Percentiles rank a stretch among this genome's conserved stretches.
Evolutionary conservation across 2,888 invertebrate species (phyloP).

Genomic region (Drosophila greeni): DNA sequence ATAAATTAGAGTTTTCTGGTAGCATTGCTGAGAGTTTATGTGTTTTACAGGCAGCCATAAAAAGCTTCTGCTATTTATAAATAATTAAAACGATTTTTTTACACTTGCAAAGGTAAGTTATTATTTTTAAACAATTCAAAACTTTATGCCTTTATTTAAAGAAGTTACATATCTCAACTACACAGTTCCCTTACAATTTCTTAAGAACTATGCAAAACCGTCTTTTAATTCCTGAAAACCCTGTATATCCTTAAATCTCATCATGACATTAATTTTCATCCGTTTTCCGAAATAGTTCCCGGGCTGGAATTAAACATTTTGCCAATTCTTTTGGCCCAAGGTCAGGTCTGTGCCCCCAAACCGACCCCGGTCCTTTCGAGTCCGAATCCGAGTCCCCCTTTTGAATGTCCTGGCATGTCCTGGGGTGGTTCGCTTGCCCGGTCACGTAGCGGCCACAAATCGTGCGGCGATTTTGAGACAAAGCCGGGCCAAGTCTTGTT

Average conservation of each 20-base stretch:
- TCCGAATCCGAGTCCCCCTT: background rate
- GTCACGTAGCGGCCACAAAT: conserved; percentile 66
- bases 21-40: background rate
- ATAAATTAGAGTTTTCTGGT: background rate
- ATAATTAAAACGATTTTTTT: too few relatives aligned
- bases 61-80: too few relatives aligned
- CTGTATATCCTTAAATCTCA: background rate
- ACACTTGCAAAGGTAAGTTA: too few relatives aligned
- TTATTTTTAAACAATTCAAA: too few relatives aligned
- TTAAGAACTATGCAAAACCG: background rate
- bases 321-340: conserved; percentile 36
- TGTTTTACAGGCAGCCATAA: background rate
- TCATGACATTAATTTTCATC: conserved; percentile 11
- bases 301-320: conserved; percentile 25
- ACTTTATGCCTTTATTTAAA: too few relatives aligned
- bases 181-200: background rate
- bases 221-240: background rate
- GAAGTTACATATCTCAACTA: background rate
- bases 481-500: conserved; percentile 29
- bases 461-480: conserved; percentile 56
- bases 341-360: conserved; percentile 17
- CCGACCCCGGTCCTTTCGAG: background rate
- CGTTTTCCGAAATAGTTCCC: conserved; percentile 15
- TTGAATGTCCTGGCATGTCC: conserved; percentile 21
- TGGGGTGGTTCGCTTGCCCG: conserved; percentile 33